Evolutionary conservation across 1,140 invertebrate genomes (phyloP).

Genomic region (Tetramorium alpestre): DNA sequence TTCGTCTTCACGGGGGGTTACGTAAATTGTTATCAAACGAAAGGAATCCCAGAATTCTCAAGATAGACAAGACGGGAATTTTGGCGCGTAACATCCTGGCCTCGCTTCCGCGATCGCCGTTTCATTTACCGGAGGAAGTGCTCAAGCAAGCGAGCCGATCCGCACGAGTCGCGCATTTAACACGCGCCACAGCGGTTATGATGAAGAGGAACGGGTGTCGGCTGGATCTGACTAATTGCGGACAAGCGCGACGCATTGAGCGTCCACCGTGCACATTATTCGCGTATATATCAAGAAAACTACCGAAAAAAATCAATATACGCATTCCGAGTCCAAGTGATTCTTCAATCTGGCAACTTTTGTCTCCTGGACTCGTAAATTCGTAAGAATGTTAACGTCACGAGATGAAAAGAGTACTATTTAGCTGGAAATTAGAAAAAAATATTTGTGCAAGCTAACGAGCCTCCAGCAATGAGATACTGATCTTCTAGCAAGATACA

Average conservation of each 20-base stretch:
- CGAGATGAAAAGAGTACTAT: neutral
- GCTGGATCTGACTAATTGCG: slow-evolving; percentile 62
- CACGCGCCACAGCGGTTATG: slow-evolving; percentile 52
- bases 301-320: neutral
- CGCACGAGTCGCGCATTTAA: slow-evolving; percentile 7
- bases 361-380: neutral
- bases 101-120: slow-evolving; percentile 20
- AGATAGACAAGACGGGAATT: slow-evolving; percentile 63
- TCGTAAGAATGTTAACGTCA: too few relatives aligned
- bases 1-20: slow-evolving; percentile 2
- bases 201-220: slow-evolving; percentile 40
- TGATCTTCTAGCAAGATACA: slow-evolving; percentile 35
- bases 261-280: slow-evolving; percentile 27
- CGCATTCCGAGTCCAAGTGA: neutral
- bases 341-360: neutral
- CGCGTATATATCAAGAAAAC: neutral
- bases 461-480: neutral
- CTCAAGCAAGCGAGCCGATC: neutral
- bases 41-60: slow-evolving; percentile 57
- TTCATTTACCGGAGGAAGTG: slow-evolving; percentile 63
- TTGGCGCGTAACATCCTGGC: slow-evolving; percentile 50
- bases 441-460: neutral
- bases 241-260: slow-evolving; percentile 48
- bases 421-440: neutral
- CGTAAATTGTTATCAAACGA: slow-evolving; percentile 46